A percentile compares a stretch with the other conserved stretches of the same genome.
phyloP scores from a whole-genome alignment of 2,113 vertebrate species.

The Toxotes chatareus region DNA sequence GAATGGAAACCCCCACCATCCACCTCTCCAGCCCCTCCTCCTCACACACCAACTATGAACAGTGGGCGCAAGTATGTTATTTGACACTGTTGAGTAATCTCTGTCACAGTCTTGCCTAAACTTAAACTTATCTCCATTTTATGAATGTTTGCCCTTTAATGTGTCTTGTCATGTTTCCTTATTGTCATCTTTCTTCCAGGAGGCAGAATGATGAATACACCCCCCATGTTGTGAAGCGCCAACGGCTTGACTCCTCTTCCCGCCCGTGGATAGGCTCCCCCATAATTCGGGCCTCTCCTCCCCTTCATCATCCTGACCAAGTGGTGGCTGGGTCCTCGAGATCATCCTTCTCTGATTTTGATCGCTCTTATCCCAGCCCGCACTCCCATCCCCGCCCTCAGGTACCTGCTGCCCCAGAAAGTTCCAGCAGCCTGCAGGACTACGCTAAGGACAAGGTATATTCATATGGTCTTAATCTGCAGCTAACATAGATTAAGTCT shows the following conservation, averaged over 20 bases:
- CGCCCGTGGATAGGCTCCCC: slow-evolving; percentile 59
- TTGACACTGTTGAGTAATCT: slow-evolving; percentile 8
- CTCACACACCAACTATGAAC: slow-evolving; percentile 3
- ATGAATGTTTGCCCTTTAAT: not conserved
- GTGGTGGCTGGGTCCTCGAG: slow-evolving; percentile 30
- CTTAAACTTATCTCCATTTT: not conserved
- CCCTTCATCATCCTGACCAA: not conserved
- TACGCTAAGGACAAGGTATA: slow-evolving; percentile 90
- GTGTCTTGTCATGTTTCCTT: not conserved
- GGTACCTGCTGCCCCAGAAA: slow-evolving; percentile 71
- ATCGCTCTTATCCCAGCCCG: slow-evolving; percentile 45
- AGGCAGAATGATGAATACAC: slow-evolving; percentile 82
- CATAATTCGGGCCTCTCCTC: slow-evolving; percentile 1
- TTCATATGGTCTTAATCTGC: not conserved
- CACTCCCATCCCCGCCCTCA: slow-evolving; percentile 4
- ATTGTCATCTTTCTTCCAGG: slow-evolving; percentile 78
- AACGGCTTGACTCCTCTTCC: slow-evolving; percentile 81
- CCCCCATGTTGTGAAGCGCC: slow-evolving; percentile 84
- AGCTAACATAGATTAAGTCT: not conserved
- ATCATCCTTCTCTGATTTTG: slow-evolving; percentile 41
- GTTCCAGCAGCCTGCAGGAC: slow-evolving; percentile 72
- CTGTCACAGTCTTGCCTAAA: not conserved
- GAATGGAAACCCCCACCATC: slow-evolving; percentile 60
- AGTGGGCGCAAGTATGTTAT: slow-evolving; percentile 71
- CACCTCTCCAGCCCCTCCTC: slow-evolving; percentile 1